Percentiles rank a stretch among this genome's conserved stretches.
phyloP scores from a whole-genome alignment of 1,140 invertebrate species.

The Asbolus verrucosus region DNA sequence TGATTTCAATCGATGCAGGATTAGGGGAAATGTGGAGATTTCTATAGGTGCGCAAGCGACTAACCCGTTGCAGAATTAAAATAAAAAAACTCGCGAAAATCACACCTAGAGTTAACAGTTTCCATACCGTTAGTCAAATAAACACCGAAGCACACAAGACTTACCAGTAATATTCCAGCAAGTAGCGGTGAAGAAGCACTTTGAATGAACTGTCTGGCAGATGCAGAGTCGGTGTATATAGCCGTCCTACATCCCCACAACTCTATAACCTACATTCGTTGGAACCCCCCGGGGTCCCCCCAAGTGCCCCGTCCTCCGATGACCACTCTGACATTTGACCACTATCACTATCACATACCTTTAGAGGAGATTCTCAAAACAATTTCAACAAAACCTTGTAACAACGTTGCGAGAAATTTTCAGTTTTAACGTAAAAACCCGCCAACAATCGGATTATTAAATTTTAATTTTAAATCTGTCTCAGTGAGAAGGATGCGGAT shows the following conservation, averaged over 20 bases:
- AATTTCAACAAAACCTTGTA: constrained; percentile 1
- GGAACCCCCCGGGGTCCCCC: constrained; percentile 50
- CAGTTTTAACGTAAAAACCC: constrained; percentile 4
- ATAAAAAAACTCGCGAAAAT: constrained; percentile 10
- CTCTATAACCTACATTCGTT: constrained; percentile 60
- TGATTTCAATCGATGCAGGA: too few species aligned
- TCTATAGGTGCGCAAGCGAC: too few species aligned
- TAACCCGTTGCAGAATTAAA: too few species aligned
- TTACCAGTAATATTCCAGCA: constrained; percentile 54
- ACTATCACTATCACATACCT: constrained; percentile 57
- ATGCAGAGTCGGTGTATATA: constrained; percentile 60
- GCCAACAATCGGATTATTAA: background rate
- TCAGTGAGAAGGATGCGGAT: too few species aligned
- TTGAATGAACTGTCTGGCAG: constrained; percentile 58
- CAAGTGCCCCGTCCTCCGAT: constrained; percentile 35
- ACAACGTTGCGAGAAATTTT: too few species aligned
- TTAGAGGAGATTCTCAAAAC: constrained; percentile 7
- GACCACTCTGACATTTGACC: constrained; percentile 50
- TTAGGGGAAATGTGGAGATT: too few species aligned
- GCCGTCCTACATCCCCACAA: constrained; percentile 65
- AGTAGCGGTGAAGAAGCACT: constrained; percentile 53
- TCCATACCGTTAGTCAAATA: constrained; percentile 27
- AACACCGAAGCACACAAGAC: constrained; percentile 39
- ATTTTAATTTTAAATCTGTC: background rate
- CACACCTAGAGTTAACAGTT: constrained; percentile 13